A percentile compares a stretch with the other conserved stretches of the same genome.
Conservation (phyloP, 1,140 invertebrate genomes). For the Saccostrea cuccullata region DNA sequence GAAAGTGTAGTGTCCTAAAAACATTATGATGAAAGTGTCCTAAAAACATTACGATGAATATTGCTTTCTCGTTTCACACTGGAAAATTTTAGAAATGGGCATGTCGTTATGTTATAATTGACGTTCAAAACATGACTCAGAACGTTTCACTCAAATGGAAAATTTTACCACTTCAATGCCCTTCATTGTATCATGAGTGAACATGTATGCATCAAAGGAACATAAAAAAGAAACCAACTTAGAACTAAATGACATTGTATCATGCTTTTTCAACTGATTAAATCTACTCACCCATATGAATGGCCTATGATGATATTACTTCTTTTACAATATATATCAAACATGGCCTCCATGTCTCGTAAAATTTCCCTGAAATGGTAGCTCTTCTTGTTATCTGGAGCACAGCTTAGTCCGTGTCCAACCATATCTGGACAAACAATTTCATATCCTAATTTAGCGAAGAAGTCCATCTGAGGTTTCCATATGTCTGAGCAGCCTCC, state of each 20-base stretch:
- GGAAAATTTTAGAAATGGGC: no score
- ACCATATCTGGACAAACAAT: conserved; percentile 86
- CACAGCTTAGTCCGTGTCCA: conserved; percentile 86
- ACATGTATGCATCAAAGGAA: conserved; percentile 20
- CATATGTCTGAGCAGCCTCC: conserved; percentile 86
- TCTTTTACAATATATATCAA: conserved; percentile 81
- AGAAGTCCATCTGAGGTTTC: conserved; percentile 83
- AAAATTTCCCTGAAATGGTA: conserved; percentile 85
- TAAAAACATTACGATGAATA: no score
- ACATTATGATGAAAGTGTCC: no score
- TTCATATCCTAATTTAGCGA: conserved; percentile 83
- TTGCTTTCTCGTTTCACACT: no score
- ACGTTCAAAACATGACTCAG: no score
- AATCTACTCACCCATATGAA: conserved; percentile 82
- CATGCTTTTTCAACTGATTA: neutral
- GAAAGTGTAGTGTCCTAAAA: no score
- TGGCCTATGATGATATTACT: conserved; percentile 82
- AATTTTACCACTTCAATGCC: no score
- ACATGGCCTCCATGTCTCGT: conserved; percentile 82
- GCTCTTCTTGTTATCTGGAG: conserved; percentile 81
- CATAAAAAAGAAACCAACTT: no score
- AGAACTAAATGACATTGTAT: no score
- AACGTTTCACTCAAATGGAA: no score
- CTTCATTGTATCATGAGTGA: neutral
- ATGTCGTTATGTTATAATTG: no score